Base-by-base conservation (phyloP, 1,140 invertebrate genomes). In the Drosophila burlai region DNA sequence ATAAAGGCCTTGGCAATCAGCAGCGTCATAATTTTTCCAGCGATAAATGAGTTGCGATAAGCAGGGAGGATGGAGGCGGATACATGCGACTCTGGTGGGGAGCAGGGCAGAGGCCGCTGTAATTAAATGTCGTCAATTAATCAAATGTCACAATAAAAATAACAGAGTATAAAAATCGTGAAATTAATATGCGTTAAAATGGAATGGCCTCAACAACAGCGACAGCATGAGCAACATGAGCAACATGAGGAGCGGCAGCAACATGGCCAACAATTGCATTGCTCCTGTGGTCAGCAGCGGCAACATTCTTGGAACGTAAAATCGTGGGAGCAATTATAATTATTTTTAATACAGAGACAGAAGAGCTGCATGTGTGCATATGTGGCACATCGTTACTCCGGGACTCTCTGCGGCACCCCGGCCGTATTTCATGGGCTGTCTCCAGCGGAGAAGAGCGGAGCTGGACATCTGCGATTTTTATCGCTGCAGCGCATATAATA, bases 71-170 rank as follows among this genome's bases (percentile, higher is more conserved):
- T 34, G 50, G 50, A 52, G 15, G 38, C 58, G 42, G 58, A 57
- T 40, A 13, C 34, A 7, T 11, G 11, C 36, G 36, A 38, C 11
- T 38, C 36, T 38, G 24, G 18, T 40, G 36, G 38, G 38, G 58
- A 45, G 34, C 55, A 47, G 59, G 36, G 63, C 57, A 58, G 61
- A 57, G 64, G 50, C 65, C 74, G 73, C 62, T 90, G 86, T 92
- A 92, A 92, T 92, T 92, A 92, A 92, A 92, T 92, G 91, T 92
- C 91, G 81, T 89, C 91, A 92, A 92, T 92, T 92, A 92, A 92
- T 92, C 91, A 92, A 92, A 92, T 92, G 87, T 90, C 85, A 91
- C 86, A 91, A 91, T 91, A 91, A 91, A 91, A 91, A 91, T 91
- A 91, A 81, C 79, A 91, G 79, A 76, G 80, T 84, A 87, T 87